phyloP scores from a whole-genome alignment of 2,888 invertebrate species.

The Seira musarum region DNA sequence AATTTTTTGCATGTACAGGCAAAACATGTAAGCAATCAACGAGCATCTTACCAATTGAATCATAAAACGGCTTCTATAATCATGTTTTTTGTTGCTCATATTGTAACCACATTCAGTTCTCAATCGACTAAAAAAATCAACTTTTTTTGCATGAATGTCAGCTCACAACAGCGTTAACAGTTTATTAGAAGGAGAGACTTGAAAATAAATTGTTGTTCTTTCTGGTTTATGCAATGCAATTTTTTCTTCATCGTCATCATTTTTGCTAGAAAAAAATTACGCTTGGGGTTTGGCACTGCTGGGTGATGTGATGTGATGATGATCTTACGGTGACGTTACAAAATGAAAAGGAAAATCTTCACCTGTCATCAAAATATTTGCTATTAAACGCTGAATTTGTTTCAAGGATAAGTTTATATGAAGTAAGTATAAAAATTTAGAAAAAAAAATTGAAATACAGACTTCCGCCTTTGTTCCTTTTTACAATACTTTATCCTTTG shows the following conservation, averaged over 20 bases:
- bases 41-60: neutral
- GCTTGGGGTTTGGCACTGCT: neutral
- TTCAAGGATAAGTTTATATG: constrained; percentile 18
- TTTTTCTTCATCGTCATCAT: constrained; percentile 21
- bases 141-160: constrained; percentile 34
- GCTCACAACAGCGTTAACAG: constrained; percentile 17
- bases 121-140: constrained; percentile 35
- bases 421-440: neutral
- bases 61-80: neutral
- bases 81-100: neutral
- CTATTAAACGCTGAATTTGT: constrained; percentile 23
- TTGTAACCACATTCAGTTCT: neutral
- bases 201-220: constrained; percentile 4
- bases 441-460: constrained; percentile 19
- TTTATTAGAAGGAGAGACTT: neutral
- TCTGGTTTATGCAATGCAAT: constrained; percentile 22
- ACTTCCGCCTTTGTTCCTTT: constrained; percentile 28
- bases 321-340: neutral
- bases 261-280: constrained; percentile 1
- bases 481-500: neutral
- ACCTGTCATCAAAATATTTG: neutral
- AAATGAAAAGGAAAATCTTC: constrained; percentile 14
- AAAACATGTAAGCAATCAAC: neutral
- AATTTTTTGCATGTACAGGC: neutral
- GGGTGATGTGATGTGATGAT: neutral